phyloP scores from a whole-genome alignment of 1,140 invertebrate genomes.

The Onthophagus taurus region DNA sequence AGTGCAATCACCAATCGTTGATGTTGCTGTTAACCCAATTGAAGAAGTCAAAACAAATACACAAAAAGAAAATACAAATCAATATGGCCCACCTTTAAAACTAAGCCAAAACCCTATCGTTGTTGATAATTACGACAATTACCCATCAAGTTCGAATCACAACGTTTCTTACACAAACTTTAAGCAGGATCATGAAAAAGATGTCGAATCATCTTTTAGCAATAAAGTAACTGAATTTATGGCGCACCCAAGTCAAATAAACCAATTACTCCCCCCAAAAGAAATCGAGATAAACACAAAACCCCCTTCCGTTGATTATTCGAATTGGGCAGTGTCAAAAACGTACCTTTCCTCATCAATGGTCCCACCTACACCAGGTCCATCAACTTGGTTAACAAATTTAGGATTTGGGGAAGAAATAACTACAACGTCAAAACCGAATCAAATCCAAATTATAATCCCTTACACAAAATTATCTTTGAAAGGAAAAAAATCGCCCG shows the following conservation, averaged over 20 bases:
- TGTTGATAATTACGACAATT: slow-evolving; percentile 28
- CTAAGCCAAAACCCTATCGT: slow-evolving; percentile 34
- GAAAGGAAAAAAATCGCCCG: background rate
- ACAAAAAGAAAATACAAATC: slow-evolving; percentile 2
- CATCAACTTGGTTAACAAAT: slow-evolving; percentile 21
- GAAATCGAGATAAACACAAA: too few species aligned
- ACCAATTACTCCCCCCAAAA: slow-evolving; percentile 10
- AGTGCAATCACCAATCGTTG: slow-evolving; percentile 52
- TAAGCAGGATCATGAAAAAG: slow-evolving; percentile 21
- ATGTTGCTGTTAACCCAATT: slow-evolving; percentile 36
- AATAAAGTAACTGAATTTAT: background rate
- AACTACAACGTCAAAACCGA: slow-evolving; percentile 34
- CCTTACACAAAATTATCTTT: slow-evolving; percentile 45
- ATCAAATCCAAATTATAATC: slow-evolving; percentile 64
- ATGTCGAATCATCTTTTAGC: background rate
- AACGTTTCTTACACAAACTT: slow-evolving; percentile 19
- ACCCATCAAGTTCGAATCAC: slow-evolving; percentile 21
- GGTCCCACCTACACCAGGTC: slow-evolving; percentile 33
- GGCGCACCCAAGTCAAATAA: slow-evolving; percentile 6
- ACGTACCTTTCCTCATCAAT: slow-evolving; percentile 18
- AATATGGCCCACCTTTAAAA: background rate
- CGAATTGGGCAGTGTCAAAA: slow-evolving; percentile 17
- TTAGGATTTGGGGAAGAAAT: slow-evolving; percentile 10
- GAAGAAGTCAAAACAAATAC: background rate
- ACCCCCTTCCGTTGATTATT: slow-evolving; percentile 19